Conservation (phyloP, 2,797 vertebrate genomes). For the Novumbra hubbsi region DNA sequence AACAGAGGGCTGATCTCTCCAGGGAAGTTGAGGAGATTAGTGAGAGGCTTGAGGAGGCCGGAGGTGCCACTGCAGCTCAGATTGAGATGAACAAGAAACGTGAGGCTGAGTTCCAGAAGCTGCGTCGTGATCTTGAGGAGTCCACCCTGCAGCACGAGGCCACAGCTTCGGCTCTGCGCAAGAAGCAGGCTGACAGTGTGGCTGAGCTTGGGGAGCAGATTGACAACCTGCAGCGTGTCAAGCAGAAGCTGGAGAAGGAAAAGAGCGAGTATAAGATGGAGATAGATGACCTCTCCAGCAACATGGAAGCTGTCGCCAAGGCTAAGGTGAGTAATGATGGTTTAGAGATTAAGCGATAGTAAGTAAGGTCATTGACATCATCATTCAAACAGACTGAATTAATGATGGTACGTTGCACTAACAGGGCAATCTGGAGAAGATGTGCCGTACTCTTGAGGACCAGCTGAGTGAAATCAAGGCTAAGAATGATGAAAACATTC, state of each 20-base stretch:
- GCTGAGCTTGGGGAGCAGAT: too few species aligned
- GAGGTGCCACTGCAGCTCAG: slow-evolving; percentile 5
- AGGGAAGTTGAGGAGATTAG: background rate
- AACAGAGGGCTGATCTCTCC: background rate
- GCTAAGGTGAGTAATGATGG: background rate
- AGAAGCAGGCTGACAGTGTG: too few species aligned
- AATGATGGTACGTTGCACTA: too few species aligned
- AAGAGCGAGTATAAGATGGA: background rate
- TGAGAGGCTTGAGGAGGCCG: background rate
- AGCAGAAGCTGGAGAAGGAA: background rate
- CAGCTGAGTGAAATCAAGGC: too few species aligned
- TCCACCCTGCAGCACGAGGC: slow-evolving; percentile 3
- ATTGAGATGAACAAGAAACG: slow-evolving; percentile 11
- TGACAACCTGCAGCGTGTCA: background rate
- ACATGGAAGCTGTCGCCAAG: slow-evolving; percentile 1
- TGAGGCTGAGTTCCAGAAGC: slow-evolving; percentile 10
- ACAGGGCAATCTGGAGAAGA: slow-evolving; percentile 1
- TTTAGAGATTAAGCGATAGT: too few species aligned
- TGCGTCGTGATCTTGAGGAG: slow-evolving; percentile 11
- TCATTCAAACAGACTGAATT: too few species aligned
- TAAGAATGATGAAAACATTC: background rate
- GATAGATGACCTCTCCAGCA: background rate
- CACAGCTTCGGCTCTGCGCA: background rate
- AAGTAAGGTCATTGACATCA: too few species aligned
- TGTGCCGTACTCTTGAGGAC: background rate